Conservation (phyloP, 2,888 invertebrate species). For the Quadroppia sp. region DNA sequence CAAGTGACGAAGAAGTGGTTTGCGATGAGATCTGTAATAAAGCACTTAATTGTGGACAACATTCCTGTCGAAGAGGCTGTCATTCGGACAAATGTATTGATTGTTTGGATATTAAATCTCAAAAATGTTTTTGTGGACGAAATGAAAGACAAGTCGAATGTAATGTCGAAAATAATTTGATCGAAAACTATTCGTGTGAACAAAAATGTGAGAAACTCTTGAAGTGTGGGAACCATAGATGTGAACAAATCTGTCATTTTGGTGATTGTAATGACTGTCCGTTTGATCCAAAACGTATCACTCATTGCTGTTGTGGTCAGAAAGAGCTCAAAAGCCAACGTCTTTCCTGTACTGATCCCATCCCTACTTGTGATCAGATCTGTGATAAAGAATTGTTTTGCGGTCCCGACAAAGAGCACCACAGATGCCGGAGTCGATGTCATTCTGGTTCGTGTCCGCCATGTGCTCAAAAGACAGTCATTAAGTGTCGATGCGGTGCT, state of each 20-base stretch:
- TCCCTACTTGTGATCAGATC: constrained; percentile 60
- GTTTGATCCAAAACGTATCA: constrained; percentile 61
- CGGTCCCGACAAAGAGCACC: constrained; percentile 59
- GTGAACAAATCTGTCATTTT: constrained; percentile 65
- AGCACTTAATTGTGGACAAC: constrained; percentile 69
- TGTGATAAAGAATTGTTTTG: constrained; percentile 46
- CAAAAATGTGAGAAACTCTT: constrained; percentile 64
- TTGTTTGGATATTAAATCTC: constrained; percentile 65
- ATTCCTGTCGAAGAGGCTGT: constrained; percentile 68
- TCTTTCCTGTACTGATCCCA: constrained; percentile 69
- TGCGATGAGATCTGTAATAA: constrained; percentile 73
- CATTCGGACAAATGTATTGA: constrained; percentile 72
- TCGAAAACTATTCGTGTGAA: constrained; percentile 63
- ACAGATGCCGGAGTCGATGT: constrained; percentile 65
- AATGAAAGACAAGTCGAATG: constrained; percentile 62
- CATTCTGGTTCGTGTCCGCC: constrained; percentile 71
- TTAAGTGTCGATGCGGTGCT: constrained; percentile 79
- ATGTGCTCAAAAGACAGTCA: constrained; percentile 68
- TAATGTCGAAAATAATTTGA: constrained; percentile 57
- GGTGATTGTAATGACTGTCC: constrained; percentile 64
- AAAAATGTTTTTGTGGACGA: constrained; percentile 70
- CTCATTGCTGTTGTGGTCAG: constrained; percentile 73
- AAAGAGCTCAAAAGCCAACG: constrained; percentile 55
- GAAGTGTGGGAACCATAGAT: constrained; percentile 69
- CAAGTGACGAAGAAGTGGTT: constrained; percentile 52